These are phyloP conservation scores for Pagetopsis macropterus DNA, from an alignment of 2,797 vertebrate species.

Conservation along the genomic window DNA sequence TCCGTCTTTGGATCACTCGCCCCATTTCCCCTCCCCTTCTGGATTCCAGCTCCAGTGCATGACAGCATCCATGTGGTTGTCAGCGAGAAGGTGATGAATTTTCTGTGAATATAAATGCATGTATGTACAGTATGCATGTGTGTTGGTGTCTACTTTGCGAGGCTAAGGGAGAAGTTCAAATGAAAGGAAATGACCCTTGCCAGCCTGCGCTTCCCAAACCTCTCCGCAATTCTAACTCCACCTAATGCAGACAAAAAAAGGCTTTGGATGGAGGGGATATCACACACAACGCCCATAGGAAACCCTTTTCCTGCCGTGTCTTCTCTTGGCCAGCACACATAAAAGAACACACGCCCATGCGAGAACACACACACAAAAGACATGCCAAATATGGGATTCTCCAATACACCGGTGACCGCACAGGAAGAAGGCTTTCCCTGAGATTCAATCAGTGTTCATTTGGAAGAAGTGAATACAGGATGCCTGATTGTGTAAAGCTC, in stretches of 20 bases:
- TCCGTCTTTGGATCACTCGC: slow-evolving; percentile 46
- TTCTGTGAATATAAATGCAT: slow-evolving; percentile 31
- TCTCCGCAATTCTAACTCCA: slow-evolving; percentile 50
- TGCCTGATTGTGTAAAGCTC: slow-evolving; percentile 36
- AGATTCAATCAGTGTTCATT: slow-evolving; percentile 41
- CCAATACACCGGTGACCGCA: slow-evolving; percentile 30
- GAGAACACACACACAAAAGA: slow-evolving; percentile 9
- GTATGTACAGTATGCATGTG: slow-evolving; percentile 14
- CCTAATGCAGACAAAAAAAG: slow-evolving; percentile 52
- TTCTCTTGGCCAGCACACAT: slow-evolving; percentile 26
- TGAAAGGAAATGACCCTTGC: slow-evolving; percentile 74
- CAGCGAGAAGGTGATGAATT: slow-evolving; percentile 37
- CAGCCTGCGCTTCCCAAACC: slow-evolving; percentile 38
- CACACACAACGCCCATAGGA: slow-evolving; percentile 63
- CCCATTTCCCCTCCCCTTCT: slow-evolving; percentile 43
- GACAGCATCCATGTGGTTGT: slow-evolving; percentile 66
- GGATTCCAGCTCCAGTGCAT: slow-evolving; percentile 56
- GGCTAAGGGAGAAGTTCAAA: slow-evolving; percentile 34
- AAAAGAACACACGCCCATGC: slow-evolving; percentile 11
- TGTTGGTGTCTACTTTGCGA: slow-evolving; percentile 5
- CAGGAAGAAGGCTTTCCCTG: slow-evolving; percentile 53
- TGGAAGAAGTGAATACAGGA: slow-evolving; percentile 38
- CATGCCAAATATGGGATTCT: slow-evolving; percentile 33
- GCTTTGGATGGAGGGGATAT: slow-evolving; percentile 23
- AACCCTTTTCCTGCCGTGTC: slow-evolving; percentile 61